phyloP scores from a whole-genome alignment of 2,888 invertebrate genomes.

The Tipula confusa region DNA sequence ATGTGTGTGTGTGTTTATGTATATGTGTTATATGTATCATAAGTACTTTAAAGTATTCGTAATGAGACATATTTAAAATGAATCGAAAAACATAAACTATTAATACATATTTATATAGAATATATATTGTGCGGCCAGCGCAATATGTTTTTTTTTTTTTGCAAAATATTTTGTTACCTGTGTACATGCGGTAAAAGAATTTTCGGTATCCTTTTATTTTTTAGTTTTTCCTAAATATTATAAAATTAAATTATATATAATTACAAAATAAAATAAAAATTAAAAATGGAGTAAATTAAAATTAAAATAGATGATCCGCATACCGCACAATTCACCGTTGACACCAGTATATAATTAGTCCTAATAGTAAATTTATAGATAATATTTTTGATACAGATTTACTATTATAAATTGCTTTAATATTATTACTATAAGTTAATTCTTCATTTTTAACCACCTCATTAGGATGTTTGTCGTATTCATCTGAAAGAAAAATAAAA shows the following conservation, averaged over 20 bases:
- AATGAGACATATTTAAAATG: no score
- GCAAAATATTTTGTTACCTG: background rate
- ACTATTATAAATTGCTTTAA: conserved; percentile 33
- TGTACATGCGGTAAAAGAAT: background rate
- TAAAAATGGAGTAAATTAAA: background rate
- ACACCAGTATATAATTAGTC: conserved; percentile 33
- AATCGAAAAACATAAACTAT: background rate
- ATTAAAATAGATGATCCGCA: background rate
- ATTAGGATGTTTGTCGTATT: conserved; percentile 83
- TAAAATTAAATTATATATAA: background rate
- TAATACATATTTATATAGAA: background rate
- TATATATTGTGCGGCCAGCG: conserved; percentile 13
- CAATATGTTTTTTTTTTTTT: background rate
- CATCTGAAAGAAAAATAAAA: conserved; percentile 54
- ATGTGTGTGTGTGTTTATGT: background rate
- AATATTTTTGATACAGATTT: background rate
- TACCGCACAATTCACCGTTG: conserved; percentile 35
- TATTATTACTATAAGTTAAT: conserved; percentile 65
- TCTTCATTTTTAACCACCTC: conserved; percentile 92
- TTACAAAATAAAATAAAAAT: conserved; percentile 17
- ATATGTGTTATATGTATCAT: background rate
- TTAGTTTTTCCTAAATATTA: background rate
- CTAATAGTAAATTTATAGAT: conserved; percentile 12
- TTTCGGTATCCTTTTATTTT: background rate
- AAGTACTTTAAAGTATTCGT: background rate